Evolutionary conservation across 2,113 vertebrate species (phyloP).

Genomic region (Amphiprion ocellaris): DNA sequence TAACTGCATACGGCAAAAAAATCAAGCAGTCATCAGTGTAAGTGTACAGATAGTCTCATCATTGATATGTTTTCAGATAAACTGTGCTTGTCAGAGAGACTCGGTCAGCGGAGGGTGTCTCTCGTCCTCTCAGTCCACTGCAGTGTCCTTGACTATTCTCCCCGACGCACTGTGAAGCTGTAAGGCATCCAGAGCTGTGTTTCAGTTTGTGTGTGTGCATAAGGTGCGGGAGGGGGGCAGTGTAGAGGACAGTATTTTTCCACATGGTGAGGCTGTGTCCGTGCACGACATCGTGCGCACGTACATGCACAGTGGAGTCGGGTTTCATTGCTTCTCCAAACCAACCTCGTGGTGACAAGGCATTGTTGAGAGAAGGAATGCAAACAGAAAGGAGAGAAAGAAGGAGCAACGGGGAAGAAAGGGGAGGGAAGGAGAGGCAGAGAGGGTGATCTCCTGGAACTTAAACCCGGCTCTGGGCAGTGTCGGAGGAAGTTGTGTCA

Average conservation of each 20-base stretch:
- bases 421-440: not conserved
- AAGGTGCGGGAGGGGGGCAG: constrained; percentile 44
- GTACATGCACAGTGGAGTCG: constrained; percentile 51
- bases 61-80: no score
- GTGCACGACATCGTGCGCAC: constrained; percentile 5
- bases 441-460: constrained; percentile 16
- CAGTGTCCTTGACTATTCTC: constrained; percentile 59
- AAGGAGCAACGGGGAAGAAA: not conserved
- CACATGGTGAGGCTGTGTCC: constrained; percentile 41
- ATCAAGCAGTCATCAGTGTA: constrained; percentile 6
- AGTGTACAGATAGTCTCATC: not conserved
- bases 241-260: constrained; percentile 72
- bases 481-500: constrained; percentile 36
- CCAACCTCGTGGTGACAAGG: constrained; percentile 25
- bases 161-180: constrained; percentile 9
- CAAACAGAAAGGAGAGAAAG: constrained; percentile 44
- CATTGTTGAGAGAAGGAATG: constrained; percentile 62
- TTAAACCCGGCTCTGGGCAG: not conserved
- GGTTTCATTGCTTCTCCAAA: constrained; percentile 66
- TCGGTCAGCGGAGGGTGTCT: not conserved
- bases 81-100: not conserved
- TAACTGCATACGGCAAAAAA: not conserved
- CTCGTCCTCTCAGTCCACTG: constrained; percentile 18
- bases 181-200: constrained; percentile 31
- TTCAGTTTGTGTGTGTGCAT: constrained; percentile 11